Evolutionary conservation across 1,140 invertebrate genomes (phyloP).

Genomic region (Argopecten irradians): DNA sequence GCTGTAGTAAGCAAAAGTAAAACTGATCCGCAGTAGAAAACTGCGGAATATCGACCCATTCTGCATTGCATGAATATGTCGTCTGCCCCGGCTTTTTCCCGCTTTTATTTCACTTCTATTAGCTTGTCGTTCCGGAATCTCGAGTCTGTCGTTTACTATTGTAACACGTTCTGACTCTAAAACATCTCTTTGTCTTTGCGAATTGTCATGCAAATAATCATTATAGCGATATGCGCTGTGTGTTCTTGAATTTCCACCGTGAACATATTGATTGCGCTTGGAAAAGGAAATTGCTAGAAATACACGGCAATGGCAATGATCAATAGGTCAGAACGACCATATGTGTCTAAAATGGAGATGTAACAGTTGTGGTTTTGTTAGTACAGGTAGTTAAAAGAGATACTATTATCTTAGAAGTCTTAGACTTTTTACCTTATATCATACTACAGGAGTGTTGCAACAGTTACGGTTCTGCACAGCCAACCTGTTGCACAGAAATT

Average conservation of each 20-base stretch:
- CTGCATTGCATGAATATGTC: slow-evolving; percentile 21
- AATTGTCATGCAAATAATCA: not conserved
- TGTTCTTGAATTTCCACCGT: not conserved
- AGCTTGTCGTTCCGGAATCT: not conserved
- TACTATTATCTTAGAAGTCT: no score
- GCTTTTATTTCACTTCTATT: slow-evolving; percentile 10
- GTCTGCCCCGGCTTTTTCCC: slow-evolving; percentile 6
- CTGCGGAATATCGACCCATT: slow-evolving; percentile 4
- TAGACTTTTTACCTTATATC: no score
- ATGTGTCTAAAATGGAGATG: not conserved
- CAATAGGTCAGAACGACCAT: not conserved
- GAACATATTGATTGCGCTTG: not conserved
- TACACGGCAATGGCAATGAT: not conserved
- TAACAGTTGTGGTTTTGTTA: not conserved
- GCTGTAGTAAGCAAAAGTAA: slow-evolving; percentile 10
- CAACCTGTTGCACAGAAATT: no score
- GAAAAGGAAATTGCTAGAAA: not conserved
- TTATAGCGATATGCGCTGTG: not conserved
- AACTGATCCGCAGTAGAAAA: slow-evolving; percentile 14
- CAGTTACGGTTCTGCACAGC: no score
- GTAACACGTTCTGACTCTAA: not conserved
- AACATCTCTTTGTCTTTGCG: not conserved
- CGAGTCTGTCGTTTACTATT: not conserved
- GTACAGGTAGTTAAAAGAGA: not conserved
- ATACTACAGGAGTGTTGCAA: not conserved